These are phyloP conservation scores for Danio jaintianensis DNA, from an alignment of 2,797 vertebrate genomes.

Conservation along the genomic window DNA sequence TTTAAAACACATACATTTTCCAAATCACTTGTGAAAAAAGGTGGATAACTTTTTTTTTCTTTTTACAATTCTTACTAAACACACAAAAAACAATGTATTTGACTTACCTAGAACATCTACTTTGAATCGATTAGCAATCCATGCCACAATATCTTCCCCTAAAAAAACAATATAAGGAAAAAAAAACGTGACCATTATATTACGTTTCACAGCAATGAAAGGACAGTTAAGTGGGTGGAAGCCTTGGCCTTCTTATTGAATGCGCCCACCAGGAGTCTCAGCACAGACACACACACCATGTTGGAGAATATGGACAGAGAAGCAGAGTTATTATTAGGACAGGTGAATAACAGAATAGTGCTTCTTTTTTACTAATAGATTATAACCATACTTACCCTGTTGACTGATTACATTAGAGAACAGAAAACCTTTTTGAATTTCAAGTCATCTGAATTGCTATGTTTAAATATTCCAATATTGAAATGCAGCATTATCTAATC, in stretches of 20 bases:
- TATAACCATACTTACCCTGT: no score
- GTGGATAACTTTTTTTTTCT: background rate
- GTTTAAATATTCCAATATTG: no score
- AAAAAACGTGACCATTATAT: background rate
- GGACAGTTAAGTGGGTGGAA: conserved; percentile 10
- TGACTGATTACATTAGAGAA: no score
- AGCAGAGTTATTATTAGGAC: no score
- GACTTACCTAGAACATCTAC: conserved; percentile 60
- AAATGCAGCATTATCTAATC: no score
- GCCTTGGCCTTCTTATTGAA: conserved; percentile 21
- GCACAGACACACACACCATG: conserved; percentile 5
- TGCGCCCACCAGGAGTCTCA: conserved; percentile 21
- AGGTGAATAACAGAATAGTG: no score
- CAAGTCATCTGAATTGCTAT: no score
- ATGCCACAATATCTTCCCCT: conserved; percentile 68
- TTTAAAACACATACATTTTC: no score
- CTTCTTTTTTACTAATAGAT: no score
- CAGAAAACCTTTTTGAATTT: no score
- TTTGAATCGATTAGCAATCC: conserved; percentile 63
- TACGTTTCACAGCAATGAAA: conserved; percentile 8
- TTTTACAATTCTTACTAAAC: background rate
- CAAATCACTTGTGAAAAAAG: no score
- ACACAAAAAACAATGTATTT: background rate
- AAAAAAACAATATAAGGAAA: conserved; percentile 5
- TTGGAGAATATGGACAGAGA: background rate